Evolutionary conservation across 2,113 vertebrate species (phyloP).

Genomic region (Myiozetetes cayanensis): DNA sequence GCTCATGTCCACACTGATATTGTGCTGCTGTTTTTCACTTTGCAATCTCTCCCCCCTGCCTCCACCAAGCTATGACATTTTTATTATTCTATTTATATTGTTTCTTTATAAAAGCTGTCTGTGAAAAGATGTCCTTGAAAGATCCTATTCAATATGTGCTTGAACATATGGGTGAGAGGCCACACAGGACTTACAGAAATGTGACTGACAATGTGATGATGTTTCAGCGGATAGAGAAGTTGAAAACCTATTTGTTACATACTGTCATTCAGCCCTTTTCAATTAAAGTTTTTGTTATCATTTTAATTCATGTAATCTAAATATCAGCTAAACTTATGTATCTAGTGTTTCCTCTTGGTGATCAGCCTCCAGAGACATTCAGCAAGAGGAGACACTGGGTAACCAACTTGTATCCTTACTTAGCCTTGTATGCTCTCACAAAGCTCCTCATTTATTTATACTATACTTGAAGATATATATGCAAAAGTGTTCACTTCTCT

Average conservation of each 20-base stretch:
- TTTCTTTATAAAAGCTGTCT: slow-evolving; percentile 37
- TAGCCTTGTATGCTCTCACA: not conserved
- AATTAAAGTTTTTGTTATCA: not conserved
- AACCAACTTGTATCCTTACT: not conserved
- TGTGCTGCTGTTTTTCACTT: not conserved
- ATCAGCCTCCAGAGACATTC: not conserved
- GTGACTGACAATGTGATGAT: not conserved
- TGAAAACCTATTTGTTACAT: not conserved
- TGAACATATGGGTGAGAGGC: not conserved
- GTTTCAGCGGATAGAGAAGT: not conserved
- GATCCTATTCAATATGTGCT: not conserved
- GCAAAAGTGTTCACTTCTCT: not conserved
- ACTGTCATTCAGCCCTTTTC: not conserved
- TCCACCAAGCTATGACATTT: not conserved
- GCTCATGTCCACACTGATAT: not conserved
- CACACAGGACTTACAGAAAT: not conserved
- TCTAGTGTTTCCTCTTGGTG: not conserved
- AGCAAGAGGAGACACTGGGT: not conserved
- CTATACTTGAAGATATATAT: not conserved
- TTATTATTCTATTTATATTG: slow-evolving; percentile 20
- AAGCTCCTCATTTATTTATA: not conserved
- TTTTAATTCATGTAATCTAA: not conserved
- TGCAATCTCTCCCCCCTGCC: not conserved
- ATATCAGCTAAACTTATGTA: not conserved
- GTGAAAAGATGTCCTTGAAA: slow-evolving; percentile 7